Evolutionary conservation across 2,113 vertebrate species (phyloP).

Genomic region (Gymnorhina tibicen): DNA sequence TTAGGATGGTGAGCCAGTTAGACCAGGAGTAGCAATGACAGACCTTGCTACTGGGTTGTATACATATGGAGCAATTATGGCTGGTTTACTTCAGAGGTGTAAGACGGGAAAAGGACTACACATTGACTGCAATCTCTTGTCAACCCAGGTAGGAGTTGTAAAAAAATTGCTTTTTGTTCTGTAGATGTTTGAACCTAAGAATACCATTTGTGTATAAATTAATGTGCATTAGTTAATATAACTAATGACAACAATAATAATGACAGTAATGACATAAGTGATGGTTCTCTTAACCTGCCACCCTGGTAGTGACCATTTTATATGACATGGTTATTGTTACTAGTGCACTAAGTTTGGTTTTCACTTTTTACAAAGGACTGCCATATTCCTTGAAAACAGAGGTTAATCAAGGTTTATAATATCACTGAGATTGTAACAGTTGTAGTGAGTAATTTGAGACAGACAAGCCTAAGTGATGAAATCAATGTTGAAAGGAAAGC

Average conservation of each 20-base stretch:
- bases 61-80: conserved; percentile 87
- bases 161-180: not conserved
- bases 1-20: conserved; percentile 89
- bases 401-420: not conserved
- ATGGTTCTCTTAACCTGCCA: not conserved
- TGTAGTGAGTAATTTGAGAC: not conserved
- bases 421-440: not conserved
- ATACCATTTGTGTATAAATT: not conserved
- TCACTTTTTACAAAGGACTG: not conserved
- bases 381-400: not conserved
- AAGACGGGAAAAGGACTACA: conserved; percentile 84
- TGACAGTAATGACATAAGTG: not conserved
- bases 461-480: not conserved
- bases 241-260: not conserved
- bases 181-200: not conserved
- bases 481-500: not conserved
- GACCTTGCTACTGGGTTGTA: conserved; percentile 92
- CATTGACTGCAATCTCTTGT: conserved; percentile 93
- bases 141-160: conserved; percentile 83
- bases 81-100: conserved; percentile 84
- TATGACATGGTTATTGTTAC: not conserved
- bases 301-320: not conserved
- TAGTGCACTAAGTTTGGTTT: not conserved
- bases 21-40: conserved; percentile 93
- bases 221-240: not conserved